Evolutionary conservation across 2,888 invertebrate genomes (phyloP).

Genomic region (Gortyna flavago): DNA sequence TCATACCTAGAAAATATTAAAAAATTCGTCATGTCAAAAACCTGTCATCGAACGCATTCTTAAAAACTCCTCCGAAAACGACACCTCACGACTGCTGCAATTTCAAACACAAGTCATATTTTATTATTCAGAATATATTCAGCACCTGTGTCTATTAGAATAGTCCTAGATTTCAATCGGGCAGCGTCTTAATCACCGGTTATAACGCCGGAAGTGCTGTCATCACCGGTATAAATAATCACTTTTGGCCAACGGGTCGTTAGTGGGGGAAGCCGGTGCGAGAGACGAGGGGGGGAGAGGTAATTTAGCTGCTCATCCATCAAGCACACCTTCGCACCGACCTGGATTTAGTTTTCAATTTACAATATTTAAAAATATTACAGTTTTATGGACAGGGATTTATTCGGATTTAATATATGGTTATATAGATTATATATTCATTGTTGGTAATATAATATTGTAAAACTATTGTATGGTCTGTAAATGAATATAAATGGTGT

Average conservation of each 20-base stretch:
- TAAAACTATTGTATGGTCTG: background rate
- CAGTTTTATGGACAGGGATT: conserved; percentile 16
- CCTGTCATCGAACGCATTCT: conserved; percentile 44
- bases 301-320: conserved; percentile 87
- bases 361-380: conserved; percentile 68
- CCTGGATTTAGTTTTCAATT: conserved; percentile 85
- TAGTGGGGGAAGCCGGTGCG: conserved; percentile 72
- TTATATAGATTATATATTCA: background rate
- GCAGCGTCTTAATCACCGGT: conserved; percentile 77
- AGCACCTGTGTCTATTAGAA: conserved; percentile 63
- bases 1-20: conserved; percentile 17
- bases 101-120: conserved; percentile 54
- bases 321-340: conserved; percentile 81
- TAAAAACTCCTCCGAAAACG: conserved; percentile 25
- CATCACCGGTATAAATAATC: conserved; percentile 86
- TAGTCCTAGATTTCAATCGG: conserved; percentile 76
- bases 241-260: conserved; percentile 83
- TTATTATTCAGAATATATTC: conserved; percentile 59
- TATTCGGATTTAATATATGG: conserved; percentile 20
- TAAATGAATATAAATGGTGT: background rate
- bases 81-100: conserved; percentile 32
- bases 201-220: conserved; percentile 86
- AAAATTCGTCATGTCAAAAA: conserved; percentile 50
- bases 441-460: background rate
- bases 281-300: conserved; percentile 70